phyloP scores from a whole-genome alignment of 2,797 vertebrate genomes.

The Champsocephalus esox region DNA sequence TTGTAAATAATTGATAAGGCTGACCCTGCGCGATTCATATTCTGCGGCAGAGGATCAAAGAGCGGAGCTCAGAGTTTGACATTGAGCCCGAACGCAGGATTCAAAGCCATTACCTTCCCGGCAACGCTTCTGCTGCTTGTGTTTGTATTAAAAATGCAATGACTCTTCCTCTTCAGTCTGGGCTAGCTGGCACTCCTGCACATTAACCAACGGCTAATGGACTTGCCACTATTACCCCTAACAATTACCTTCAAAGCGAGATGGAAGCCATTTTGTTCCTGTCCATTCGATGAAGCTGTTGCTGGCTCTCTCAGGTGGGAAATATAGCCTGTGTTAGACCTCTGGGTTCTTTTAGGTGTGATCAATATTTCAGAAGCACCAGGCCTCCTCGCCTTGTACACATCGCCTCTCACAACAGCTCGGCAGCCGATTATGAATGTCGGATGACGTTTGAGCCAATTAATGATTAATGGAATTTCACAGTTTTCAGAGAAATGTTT shows the following conservation, averaged over 20 bases:
- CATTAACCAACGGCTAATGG: conserved; percentile 78
- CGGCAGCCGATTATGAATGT: conserved; percentile 68
- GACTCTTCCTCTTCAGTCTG: conserved; percentile 45
- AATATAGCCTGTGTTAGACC: conserved; percentile 65
- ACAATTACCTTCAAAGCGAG: conserved; percentile 63
- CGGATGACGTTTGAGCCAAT: conserved; percentile 65
- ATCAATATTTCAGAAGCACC: conserved; percentile 80
- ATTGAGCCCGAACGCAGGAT: conserved; percentile 77
- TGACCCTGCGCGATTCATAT: conserved; percentile 80
- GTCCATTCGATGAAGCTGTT: conserved; percentile 67
- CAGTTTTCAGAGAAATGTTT: conserved; percentile 67
- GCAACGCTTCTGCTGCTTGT: conserved; percentile 49
- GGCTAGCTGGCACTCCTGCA: conserved; percentile 60
- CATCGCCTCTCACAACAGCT: conserved; percentile 58
- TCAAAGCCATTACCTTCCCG: conserved; percentile 76
- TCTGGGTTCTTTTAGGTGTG: conserved; percentile 75
- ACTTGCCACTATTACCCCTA: conserved; percentile 53
- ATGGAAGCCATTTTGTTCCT: conserved; percentile 79
- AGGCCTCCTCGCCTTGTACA: conserved; percentile 46
- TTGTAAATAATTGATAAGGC: conserved; percentile 85
- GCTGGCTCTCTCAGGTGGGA: conserved; percentile 75
- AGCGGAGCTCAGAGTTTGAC: conserved; percentile 72
- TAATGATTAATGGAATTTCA: conserved; percentile 74
- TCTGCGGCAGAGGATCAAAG: conserved; percentile 80
- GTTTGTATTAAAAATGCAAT: conserved; percentile 75